Evolutionary conservation across 2,888 invertebrate genomes (phyloP), one percentile per base, ranked within the genome.

Genomic region (Aelia acuminata): DNA sequence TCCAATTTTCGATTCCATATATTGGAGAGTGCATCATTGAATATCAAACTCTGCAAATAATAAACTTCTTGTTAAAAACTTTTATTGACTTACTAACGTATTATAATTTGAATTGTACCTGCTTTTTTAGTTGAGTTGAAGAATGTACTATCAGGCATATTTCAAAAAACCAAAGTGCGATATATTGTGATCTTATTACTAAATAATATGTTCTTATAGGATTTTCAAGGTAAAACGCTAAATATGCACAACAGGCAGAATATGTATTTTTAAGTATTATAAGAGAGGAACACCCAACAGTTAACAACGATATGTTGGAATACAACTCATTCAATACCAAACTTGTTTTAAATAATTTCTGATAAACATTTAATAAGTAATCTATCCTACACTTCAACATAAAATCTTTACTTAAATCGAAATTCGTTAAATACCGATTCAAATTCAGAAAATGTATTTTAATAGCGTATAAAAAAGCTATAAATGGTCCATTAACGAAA

Each of bases 241-340:
- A 39, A 39, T 75, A 75, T 20, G 39, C 75, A 75, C 39, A 75
- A 22, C 75, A 39, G 0, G 75, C 39, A 35, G 39, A 75, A 75
- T 75, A 75, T 35, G 35, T 39, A 39, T 75, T 75, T 39, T 75
- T 75, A 26, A 75, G 39, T 20, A 75, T 75, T 75, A 75, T 75
- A 20, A 75, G 75, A 39, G 35, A 75, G 20, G 75, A 35, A 39
- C 35, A 39, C 15, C 39, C 10, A 35, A 35, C 39, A 18, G 20
- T 75, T 20, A 35, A 39, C 18, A 75, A 20, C 18, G 22, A 5
- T 18, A 39, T 31, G 20, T 75, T 75, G n/a, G 75, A 75, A 75
- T 39, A 75, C 22, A 75, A 39, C 39, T 75, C 75, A 75, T 39
- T 39, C 39, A 75, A 75, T 11, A 39, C 13, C 22, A 20, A 20